Percentiles rank a stretch among this genome's conserved stretches.
Conservation (phyloP, 1,140 invertebrate species). For the Temnothorax curvispinosus region DNA sequence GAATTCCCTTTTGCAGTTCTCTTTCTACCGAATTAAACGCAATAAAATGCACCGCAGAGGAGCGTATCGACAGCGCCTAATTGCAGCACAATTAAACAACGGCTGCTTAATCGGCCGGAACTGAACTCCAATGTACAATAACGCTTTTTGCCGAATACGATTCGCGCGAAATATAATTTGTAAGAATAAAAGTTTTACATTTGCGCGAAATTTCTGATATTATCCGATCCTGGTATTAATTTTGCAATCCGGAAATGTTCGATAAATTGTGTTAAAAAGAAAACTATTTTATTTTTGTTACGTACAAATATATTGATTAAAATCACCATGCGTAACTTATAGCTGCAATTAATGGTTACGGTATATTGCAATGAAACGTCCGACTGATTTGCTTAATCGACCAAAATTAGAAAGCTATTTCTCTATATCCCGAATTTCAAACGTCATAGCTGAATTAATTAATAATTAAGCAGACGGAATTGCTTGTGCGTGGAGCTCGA, state of each 20-base stretch:
- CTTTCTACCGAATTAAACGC: slow-evolving; percentile 23
- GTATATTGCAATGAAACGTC: neutral
- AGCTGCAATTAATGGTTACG: neutral
- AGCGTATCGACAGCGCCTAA: neutral
- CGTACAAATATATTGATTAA: neutral
- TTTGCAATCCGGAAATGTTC: neutral
- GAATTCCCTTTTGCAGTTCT: neutral
- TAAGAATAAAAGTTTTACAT: neutral
- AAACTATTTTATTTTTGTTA: neutral
- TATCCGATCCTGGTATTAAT: neutral
- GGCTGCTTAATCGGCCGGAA: slow-evolving; percentile 5
- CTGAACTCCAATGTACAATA: neutral
- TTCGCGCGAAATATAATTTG: neutral
- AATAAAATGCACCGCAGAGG: neutral
- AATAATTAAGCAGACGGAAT: slow-evolving; percentile 25
- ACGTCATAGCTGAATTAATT: neutral
- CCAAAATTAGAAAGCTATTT: slow-evolving; percentile 13
- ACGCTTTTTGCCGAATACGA: neutral
- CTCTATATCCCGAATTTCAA: neutral
- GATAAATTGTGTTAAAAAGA: neutral
- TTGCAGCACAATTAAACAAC: slow-evolving; percentile 16
- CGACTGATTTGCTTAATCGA: slow-evolving; percentile 28
- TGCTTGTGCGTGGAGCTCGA: neutral
- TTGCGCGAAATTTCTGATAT: neutral
- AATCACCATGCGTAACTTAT: neutral